Base-by-base conservation (phyloP, 30 jellyfish, hydroid and myxozoan species). In the Aurelia sp. region DNA sequence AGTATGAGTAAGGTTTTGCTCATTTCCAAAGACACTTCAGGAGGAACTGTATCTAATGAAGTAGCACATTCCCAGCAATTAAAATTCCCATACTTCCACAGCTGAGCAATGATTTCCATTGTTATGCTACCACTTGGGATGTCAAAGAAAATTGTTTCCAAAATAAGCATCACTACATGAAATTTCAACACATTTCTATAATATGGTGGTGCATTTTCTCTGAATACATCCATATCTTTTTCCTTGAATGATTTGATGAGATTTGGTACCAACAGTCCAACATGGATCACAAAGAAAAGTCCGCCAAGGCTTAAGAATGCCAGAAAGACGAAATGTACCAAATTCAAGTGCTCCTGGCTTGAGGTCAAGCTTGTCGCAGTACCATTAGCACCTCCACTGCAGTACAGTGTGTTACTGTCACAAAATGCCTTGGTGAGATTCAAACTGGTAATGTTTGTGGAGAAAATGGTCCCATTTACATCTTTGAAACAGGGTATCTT, bases 71-170 rank as follows among this genome's bases (percentile, higher is more conserved):
- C 96, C 96, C 96, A 88, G 61, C 96, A 88, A 52, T 88, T 88
- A 73, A 78, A 78, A 41, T 88, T 78, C 4, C 85, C 82, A 40
- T 91, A 85, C 64, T 93, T 92, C 98, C 98, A 93, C 52, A 93
- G 72, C 74, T 82, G 91, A 1, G 98, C 96, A 12, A 93, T 87
- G 44, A 93, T n/a, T 71, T 93, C 98, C 98, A 93, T 93, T 19
- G 80, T 90, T 17, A 93, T 73, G 40, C 98, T 41, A 15, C 98
- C 98, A 57, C 85, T 71, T 10, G 98, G 98, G 9, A 93, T 93
- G 62, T 93, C 98, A 82, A 88, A 88, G 83, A 93, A 63, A 61
- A 93, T 58, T 21, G 97, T 81, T 78, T 93, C 98, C 81, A 88
- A 58, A 4, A 93, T 78, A 78, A 93, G 77, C 61, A 93, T 24